These are phyloP conservation scores for Oenanthe oenanthe DNA, from an alignment of 2,113 vertebrate genomes.

Conservation along the genomic window DNA sequence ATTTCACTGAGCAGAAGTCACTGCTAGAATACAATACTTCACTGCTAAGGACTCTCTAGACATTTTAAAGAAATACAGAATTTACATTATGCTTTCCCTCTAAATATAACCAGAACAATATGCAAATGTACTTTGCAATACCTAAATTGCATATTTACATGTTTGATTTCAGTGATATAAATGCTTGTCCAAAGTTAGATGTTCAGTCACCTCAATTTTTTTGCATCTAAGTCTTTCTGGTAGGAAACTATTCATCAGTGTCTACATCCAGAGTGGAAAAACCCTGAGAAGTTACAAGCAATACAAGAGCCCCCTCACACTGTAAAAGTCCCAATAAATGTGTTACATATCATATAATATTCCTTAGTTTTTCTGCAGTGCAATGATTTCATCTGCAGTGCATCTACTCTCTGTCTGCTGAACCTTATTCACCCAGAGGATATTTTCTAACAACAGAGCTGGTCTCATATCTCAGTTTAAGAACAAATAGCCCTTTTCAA, in stretches of 20 bases:
- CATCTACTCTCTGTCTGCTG: slow-evolving; percentile 18
- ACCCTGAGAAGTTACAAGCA: not conserved
- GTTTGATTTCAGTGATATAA: not conserved
- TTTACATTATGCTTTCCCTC: not conserved
- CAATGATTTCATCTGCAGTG: slow-evolving; percentile 19
- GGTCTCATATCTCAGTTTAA: not conserved
- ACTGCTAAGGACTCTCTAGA: not conserved
- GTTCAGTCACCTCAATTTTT: not conserved
- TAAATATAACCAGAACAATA: not conserved
- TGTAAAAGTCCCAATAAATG: not conserved
- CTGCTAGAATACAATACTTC: not conserved
- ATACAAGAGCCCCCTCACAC: not conserved
- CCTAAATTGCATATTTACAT: not conserved
- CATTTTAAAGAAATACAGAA: not conserved
- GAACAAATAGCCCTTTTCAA: slow-evolving; percentile 18
- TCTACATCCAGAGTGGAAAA: not conserved
- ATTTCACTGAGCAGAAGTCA: not conserved
- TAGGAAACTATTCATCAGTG: not conserved
- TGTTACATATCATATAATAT: not conserved
- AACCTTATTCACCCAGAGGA: not conserved
- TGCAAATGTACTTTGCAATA: not conserved
- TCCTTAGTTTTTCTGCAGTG: not conserved
- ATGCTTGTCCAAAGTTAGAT: not conserved
- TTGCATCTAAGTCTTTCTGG: not conserved
- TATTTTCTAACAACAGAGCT: not conserved